Evolutionary conservation across 2,113 vertebrate species (phyloP), one percentile per base, ranked within the genome.

Genomic region (Pachycephala philippinensis): DNA sequence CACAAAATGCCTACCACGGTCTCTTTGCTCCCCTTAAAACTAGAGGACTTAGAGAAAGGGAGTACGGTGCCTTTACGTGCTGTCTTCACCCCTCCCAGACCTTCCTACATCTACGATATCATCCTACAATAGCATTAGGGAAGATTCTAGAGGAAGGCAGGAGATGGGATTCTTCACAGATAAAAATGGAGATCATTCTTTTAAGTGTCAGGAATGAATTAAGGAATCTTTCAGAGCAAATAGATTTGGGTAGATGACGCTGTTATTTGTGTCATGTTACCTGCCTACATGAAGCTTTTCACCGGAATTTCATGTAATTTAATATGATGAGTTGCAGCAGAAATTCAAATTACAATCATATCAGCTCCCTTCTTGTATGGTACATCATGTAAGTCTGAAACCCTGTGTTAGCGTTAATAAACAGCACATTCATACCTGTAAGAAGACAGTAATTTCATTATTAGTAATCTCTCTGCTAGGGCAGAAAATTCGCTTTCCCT

Each of bases 361-460:
- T 85, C 77, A 71, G 33, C 16, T 96, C 30, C 16, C 13, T 92
- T 54, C 45, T 94, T 50, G 23, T 87, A 75, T 11, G 42, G 28
- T 70, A 80, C 44, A 68, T 77, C 77, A 90, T 20, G 75, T 33
- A 95, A 69, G 71, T 64, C 52, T 93, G 40, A 96, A 95, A 92
- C 15, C 75, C 87, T 86, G 66, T 69, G 53, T 74, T 66, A 84
- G 15, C 23, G 54, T 82, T 83, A 90, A 61, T 90, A 75, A 95
- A 90, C 37, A 95, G 56, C 50, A 97, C 96, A 97, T 86, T 87
- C 75, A 44, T 53, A 86, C 65, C 80, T 93, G 30, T 56, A 95
- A 74, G 60, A 92, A 82, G 61, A 83, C 31, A 95, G 66, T 84
- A 54, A 79, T 72, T 95, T 84, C 27, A 47, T 92, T 96, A 93